Evolutionary conservation across 2,797 vertebrate genomes (phyloP), one percentile per base, ranked within the genome.

Genomic region (Characodon lateralis): DNA sequence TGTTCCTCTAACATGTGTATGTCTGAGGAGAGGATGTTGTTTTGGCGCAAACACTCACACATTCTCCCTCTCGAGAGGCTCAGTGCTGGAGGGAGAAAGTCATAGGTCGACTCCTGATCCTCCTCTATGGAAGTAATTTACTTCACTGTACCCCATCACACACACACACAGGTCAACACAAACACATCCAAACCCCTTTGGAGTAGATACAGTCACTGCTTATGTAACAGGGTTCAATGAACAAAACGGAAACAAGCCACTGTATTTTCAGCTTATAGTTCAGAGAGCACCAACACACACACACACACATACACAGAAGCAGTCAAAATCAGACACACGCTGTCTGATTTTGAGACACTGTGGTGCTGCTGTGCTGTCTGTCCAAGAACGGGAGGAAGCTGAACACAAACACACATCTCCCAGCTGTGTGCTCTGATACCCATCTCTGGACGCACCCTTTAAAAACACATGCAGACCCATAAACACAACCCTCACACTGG

Each of bases 391-490:
- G 78, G 76, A 83, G 85, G 89, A 81, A 85, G 75, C 76, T 78
- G 24, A 82, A 24, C 74, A 78, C 10, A 85, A 76, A 79, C 83
- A 83, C 82, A 83, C 76, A 77, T 68, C 83, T 89, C 74, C 80
- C 72, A 72, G 82, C 86, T 89, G 90, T 90, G 88, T 82, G 77
- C 90, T 76, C 76, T 84, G 94, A 95, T 95, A 72, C 74, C 61
- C 78, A 94, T 96, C 94, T 87, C 55, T 61, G 89, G 90, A 90
- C 91, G 65, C 91, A 86, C 92, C 90, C 89, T 90, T 87, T 89
- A 89, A 90, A 91, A 89, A 92, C 89, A 93, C 85, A 92, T 13
- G 81, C 79, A 71, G 71, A 53, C 76, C 59, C 76, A 73, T 51
- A 79, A 83, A 85, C 85, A 81, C 56, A 66, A 6, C 31, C 81